These are phyloP conservation scores for Drosophila bocqueti DNA, from an alignment of 1,140 invertebrate genomes.

Conservation along the genomic window DNA sequence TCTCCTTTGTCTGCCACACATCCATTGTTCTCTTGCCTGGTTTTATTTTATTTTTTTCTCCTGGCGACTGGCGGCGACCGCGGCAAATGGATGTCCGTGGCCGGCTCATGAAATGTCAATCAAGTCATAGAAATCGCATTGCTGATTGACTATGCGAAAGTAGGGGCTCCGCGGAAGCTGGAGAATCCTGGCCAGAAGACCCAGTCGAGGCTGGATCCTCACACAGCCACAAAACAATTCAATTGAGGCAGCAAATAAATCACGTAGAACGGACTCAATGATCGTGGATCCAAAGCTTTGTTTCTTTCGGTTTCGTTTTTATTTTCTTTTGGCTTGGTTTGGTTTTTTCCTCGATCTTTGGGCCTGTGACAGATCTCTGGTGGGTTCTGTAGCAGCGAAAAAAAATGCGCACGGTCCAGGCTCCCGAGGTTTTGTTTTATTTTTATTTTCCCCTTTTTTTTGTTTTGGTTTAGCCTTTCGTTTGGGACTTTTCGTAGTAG, in stretches of 20 bases:
- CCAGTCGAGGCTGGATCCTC: constrained; percentile 22
- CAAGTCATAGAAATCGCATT: constrained; percentile 66
- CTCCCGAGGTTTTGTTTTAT: constrained; percentile 40
- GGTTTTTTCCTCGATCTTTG: constrained; percentile 7
- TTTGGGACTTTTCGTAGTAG: constrained; percentile 69
- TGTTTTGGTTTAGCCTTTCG: constrained; percentile 41
- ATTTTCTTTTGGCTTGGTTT: constrained; percentile 9
- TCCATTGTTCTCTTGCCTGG: constrained; percentile 26
- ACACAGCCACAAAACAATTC: constrained; percentile 71
- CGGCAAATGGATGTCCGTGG: constrained; percentile 74
- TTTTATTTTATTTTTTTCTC: constrained; percentile 9
- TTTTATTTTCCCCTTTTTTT: constrained; percentile 7
- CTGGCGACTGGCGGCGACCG: constrained; percentile 48
- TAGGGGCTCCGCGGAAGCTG: constrained; percentile 32
- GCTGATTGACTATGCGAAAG: constrained; percentile 62
- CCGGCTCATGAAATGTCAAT: constrained; percentile 78
- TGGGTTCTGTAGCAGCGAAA: constrained; percentile 38
- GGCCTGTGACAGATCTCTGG: constrained; percentile 53
- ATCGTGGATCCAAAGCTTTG: constrained; percentile 43
- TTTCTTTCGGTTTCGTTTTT: constrained; percentile 20
- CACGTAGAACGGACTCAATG: constrained; percentile 60
- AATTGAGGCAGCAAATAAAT: constrained; percentile 83
- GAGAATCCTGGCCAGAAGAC: constrained; percentile 3
- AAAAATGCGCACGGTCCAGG: constrained; percentile 51
- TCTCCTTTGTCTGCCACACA: constrained; percentile 41